Conservation (phyloP, 1,140 invertebrate species). For the Samia ricini region DNA sequence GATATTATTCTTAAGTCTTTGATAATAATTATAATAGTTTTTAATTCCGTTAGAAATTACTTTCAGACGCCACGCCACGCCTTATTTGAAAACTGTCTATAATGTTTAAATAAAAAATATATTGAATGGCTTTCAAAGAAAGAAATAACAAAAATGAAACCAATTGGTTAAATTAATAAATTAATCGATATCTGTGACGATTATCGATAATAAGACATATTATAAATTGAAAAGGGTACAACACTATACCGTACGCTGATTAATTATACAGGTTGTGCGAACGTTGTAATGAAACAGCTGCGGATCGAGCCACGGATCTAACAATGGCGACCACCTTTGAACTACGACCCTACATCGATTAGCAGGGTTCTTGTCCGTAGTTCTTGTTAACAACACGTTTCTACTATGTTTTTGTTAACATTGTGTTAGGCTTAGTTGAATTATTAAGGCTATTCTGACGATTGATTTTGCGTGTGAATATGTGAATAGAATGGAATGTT, state of each 20-base stretch:
- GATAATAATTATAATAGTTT: no score
- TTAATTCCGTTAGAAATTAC: no score
- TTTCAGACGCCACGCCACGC: no score
- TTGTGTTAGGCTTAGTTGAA: not conserved
- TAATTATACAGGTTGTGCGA: slow-evolving; percentile 20
- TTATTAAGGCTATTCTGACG: not conserved
- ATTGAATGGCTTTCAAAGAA: no score
- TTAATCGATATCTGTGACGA: not conserved
- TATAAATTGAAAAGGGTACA: not conserved
- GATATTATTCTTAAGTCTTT: no score
- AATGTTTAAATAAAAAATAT: no score
- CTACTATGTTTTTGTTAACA: not conserved
- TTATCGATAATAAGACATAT: not conserved
- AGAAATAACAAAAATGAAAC: no score
- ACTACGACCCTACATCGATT: slow-evolving; percentile 11
- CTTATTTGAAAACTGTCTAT: no score
- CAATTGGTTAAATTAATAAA: no score
- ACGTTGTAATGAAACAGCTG: slow-evolving; percentile 17
- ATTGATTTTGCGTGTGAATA: no score
- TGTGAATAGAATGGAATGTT: no score
- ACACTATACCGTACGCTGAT: slow-evolving; percentile 8
- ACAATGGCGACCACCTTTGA: slow-evolving; percentile 17
- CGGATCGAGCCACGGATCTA: slow-evolving; percentile 9
- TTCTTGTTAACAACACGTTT: not conserved
- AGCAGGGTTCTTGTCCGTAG: not conserved